Conservation (phyloP, 1,140 invertebrate genomes). For the Heliconius eleuchia region DNA sequence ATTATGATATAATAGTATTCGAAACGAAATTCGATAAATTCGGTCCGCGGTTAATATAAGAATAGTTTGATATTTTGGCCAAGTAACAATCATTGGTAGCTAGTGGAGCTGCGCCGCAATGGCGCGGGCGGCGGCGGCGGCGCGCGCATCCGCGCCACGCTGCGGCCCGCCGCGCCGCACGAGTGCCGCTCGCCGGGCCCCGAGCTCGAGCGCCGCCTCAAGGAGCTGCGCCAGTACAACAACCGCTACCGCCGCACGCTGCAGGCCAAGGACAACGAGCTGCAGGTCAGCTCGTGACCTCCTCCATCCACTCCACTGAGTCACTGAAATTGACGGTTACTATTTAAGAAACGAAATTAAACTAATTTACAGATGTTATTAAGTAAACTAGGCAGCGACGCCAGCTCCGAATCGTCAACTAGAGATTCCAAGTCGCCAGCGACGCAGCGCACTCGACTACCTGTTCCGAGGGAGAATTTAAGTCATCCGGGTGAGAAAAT, state of each 20-base stretch:
- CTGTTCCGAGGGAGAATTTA: constrained; percentile 70
- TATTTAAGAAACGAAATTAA: too few species aligned
- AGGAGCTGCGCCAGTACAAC: constrained; percentile 89
- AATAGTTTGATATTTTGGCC: too few species aligned
- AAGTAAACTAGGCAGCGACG: constrained; percentile 76
- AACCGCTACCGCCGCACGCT: constrained; percentile 89
- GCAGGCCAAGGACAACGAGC: constrained; percentile 89
- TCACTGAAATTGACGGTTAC: too few species aligned
- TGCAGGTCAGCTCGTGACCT: constrained; percentile 81
- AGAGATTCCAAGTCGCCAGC: constrained; percentile 64
- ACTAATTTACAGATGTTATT: constrained; percentile 68
- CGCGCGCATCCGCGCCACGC: constrained; percentile 88
- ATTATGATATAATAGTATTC: too few species aligned
- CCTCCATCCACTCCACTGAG: too few species aligned
- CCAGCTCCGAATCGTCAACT: constrained; percentile 64
- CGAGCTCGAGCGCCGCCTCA: constrained; percentile 89
- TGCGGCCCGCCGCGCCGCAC: constrained; percentile 88
- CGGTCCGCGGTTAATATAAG: too few species aligned
- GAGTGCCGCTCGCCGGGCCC: constrained; percentile 82
- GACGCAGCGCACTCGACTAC: constrained; percentile 56
- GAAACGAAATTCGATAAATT: too few species aligned
- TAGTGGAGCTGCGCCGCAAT: constrained; percentile 94
- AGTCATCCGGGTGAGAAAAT: constrained; percentile 70
- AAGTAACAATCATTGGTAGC: constrained; percentile 53
- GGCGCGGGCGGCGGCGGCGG: constrained; percentile 88